Evolutionary conservation across 2,888 invertebrate genomes (phyloP).

Genomic region (Athalia rosae): DNA sequence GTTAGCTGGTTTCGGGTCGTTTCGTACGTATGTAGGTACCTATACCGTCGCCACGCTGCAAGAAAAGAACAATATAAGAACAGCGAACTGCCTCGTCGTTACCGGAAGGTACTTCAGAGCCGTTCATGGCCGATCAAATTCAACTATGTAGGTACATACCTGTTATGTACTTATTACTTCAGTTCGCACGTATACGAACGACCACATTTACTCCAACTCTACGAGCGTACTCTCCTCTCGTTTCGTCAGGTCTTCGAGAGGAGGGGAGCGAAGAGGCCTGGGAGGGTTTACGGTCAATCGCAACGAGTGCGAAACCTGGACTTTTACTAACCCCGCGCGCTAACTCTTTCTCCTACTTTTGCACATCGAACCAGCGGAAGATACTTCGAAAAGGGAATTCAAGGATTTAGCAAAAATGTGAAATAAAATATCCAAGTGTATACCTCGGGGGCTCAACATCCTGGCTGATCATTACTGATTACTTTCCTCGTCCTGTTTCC

Average conservation of each 20-base stretch:
- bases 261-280: slow-evolving; percentile 17
- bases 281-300: slow-evolving; percentile 52
- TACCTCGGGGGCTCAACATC: no score
- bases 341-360: background rate
- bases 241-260: background rate
- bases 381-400: background rate
- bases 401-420: no score
- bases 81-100: slow-evolving; percentile 22
- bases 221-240: background rate
- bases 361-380: background rate
- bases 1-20: slow-evolving; percentile 41
- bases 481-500: background rate
- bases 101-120: slow-evolving; percentile 2
- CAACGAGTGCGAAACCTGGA: slow-evolving; percentile 46
- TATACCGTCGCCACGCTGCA: background rate
- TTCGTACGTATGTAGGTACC: background rate
- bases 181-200: background rate
- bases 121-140: slow-evolving; percentile 40
- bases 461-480: background rate
- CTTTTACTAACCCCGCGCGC: background rate
- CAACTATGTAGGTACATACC: slow-evolving; percentile 13
- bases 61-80: slow-evolving; percentile 31
- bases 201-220: background rate
- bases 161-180: slow-evolving; percentile 5
- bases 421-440: no score